Percentiles rank a stretch among this genome's conserved stretches.
phyloP scores from a whole-genome alignment of 2,797 vertebrate species.

The Liasis olivaceus region DNA sequence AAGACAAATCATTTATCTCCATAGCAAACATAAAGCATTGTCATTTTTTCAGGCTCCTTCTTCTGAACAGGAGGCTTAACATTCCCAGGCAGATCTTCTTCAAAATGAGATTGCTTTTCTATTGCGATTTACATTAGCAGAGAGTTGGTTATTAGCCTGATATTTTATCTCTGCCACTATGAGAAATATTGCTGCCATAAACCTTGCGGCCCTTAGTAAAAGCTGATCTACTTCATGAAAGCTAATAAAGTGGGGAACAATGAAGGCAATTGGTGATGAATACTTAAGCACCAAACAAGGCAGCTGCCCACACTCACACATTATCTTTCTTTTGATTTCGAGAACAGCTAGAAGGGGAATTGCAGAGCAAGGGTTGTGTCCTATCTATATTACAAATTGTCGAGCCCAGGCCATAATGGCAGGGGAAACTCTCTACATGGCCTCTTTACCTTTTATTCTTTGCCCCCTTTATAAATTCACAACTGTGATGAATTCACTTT shows the following conservation, averaged over 20 bases:
- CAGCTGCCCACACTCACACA: slow-evolving; percentile 28
- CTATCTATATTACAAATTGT: slow-evolving; percentile 6
- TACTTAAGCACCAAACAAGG: slow-evolving; percentile 56
- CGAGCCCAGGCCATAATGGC: slow-evolving; percentile 7
- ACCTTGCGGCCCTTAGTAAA: slow-evolving; percentile 71
- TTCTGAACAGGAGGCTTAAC: slow-evolving; percentile 50
- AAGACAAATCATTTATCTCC: slow-evolving; percentile 66
- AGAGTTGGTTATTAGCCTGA: slow-evolving; percentile 69
- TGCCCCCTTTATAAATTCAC: slow-evolving; percentile 34
- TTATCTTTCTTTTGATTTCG: neutral
- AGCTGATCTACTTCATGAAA: slow-evolving; percentile 73
- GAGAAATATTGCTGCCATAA: slow-evolving; percentile 74
- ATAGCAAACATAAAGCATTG: slow-evolving; percentile 51
- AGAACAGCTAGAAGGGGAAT: slow-evolving; percentile 22
- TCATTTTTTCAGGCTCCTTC: slow-evolving; percentile 49
- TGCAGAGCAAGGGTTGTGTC: slow-evolving; percentile 34
- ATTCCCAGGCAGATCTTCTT: slow-evolving; percentile 57
- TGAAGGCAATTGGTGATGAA: slow-evolving; percentile 65
- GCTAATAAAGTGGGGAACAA: slow-evolving; percentile 72
- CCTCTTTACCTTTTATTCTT: slow-evolving; percentile 37
- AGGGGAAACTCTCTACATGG: slow-evolving; percentile 32
- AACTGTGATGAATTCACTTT: slow-evolving; percentile 31
- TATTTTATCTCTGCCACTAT: slow-evolving; percentile 73
- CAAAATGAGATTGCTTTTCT: slow-evolving; percentile 56
- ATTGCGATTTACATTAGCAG: slow-evolving; percentile 64